These are phyloP conservation scores for Pocillopora grandis DNA, from an alignment of 92 coral and sea anemone species.

Conservation along the genomic window DNA sequence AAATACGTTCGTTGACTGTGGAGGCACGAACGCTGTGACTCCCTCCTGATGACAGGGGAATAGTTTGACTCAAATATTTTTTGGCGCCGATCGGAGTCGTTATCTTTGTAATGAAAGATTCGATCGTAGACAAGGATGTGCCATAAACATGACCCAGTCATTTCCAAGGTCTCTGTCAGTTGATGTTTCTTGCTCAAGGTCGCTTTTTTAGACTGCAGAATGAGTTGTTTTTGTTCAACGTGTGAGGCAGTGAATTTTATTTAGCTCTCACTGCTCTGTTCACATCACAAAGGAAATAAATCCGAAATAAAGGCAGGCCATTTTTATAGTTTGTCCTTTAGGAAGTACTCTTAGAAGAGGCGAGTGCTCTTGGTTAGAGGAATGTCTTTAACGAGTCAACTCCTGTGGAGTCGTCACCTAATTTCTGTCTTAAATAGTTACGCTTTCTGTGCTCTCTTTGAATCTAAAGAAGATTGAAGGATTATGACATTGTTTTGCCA, in stretches of 20 bases:
- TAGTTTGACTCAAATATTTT: background rate
- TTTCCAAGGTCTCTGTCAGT: background rate
- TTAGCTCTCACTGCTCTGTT: background rate
- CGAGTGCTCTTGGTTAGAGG: no score
- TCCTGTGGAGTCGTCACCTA: no score
- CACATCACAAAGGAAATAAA: background rate
- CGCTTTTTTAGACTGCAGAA: background rate
- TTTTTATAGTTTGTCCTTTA: no score
- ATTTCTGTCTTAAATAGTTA: no score
- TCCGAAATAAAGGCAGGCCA: background rate
- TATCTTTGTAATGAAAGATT: conserved; percentile 24
- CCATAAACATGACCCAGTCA: conserved; percentile 9
- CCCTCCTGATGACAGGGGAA: conserved; percentile 27
- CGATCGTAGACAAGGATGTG: conserved; percentile 15
- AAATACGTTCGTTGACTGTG: conserved; percentile 6
- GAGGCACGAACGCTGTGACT: conserved; percentile 30
- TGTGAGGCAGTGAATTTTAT: conserved; percentile 10
- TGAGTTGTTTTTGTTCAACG: background rate
- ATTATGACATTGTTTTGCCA: no score
- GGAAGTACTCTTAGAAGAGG: no score
- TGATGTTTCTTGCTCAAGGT: background rate
- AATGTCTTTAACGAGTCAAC: no score
- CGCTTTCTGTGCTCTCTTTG: no score
- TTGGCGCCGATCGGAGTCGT: conserved; percentile 16
- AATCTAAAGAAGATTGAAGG: no score